Evolutionary conservation across 2,888 invertebrate genomes (phyloP).

Genomic region (Scelioninae gen. 1): DNA sequence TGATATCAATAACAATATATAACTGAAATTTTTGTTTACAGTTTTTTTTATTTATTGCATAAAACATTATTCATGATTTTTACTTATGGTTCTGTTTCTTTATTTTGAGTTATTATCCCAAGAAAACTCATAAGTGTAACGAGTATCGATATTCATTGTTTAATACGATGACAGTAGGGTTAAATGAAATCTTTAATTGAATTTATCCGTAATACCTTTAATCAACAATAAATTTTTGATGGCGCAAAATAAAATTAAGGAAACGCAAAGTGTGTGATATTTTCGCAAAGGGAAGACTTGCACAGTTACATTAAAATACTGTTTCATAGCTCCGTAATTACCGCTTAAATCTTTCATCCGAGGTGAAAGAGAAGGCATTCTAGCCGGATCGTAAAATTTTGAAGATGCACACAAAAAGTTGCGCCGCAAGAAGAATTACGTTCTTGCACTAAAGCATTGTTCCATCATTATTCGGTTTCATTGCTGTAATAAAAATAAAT

Average conservation of each 20-base stretch:
- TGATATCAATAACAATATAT: too few relatives aligned
- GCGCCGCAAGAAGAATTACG: conserved; percentile 64
- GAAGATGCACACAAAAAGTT: conserved; percentile 66
- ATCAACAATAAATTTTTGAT: conserved; percentile 14
- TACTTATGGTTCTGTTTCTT: too few relatives aligned
- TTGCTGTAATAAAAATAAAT: conserved; percentile 70
- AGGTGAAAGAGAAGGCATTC: conserved; percentile 58
- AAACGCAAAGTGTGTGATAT: conserved; percentile 26
- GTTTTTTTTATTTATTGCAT: too few relatives aligned
- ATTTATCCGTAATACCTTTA: conserved; percentile 10
- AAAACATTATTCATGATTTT: too few relatives aligned
- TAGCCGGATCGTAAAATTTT: conserved; percentile 67
- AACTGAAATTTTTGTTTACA: too few relatives aligned
- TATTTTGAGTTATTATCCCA: too few relatives aligned
- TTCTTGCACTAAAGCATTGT: conserved; percentile 65
- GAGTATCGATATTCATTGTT: too few relatives aligned
- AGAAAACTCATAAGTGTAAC: too few relatives aligned
- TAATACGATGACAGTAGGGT: background rate
- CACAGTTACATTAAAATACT: conserved; percentile 39
- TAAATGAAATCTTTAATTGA: conserved; percentile 30
- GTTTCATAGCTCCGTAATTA: conserved; percentile 52
- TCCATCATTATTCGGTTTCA: conserved; percentile 68
- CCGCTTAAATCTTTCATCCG: conserved; percentile 55
- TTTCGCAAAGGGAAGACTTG: conserved; percentile 4
- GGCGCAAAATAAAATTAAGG: conserved; percentile 36